A percentile compares a stretch with the other conserved stretches of the same genome.
These are phyloP conservation scores for Scarus forsteni DNA, from an alignment of 2,797 vertebrate genomes.

Conservation along the genomic window DNA sequence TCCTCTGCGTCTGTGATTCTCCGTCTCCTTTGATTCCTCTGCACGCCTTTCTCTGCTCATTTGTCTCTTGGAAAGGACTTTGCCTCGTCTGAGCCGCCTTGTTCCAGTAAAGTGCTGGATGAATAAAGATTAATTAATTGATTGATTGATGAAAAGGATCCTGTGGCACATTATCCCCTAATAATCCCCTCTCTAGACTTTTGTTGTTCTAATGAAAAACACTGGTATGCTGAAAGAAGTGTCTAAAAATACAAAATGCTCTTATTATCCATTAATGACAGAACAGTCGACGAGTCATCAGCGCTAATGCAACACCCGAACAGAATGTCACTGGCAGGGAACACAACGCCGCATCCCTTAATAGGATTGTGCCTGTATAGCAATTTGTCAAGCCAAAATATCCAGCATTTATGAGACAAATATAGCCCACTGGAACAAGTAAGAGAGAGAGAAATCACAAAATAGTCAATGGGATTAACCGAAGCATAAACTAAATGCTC, in stretches of 20 bases:
- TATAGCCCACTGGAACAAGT: conserved; percentile 78
- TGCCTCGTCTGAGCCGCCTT: conserved; percentile 2
- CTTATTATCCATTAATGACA: conserved; percentile 78
- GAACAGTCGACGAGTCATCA: conserved; percentile 65
- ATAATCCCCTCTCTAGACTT: conserved; percentile 49
- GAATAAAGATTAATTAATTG: conserved; percentile 73
- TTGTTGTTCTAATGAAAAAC: conserved; percentile 67
- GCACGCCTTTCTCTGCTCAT: conserved; percentile 23
- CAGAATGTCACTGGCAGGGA: conserved; percentile 77
- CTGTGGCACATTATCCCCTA: conserved; percentile 64
- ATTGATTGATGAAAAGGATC: conserved; percentile 75
- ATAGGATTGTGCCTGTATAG: conserved; percentile 80
- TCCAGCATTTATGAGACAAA: conserved; percentile 82
- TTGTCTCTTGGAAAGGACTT: conserved; percentile 43
- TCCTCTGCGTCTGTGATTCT: conserved; percentile 10
- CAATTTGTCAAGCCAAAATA: conserved; percentile 84
- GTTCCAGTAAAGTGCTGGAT: conserved; percentile 44
- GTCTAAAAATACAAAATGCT: conserved; percentile 74
- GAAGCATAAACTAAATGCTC: conserved; percentile 81
- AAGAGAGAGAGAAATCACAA: conserved; percentile 75
- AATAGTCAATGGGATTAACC: conserved; percentile 85
- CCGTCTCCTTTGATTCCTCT: conserved; percentile 8
- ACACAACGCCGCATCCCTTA: conserved; percentile 73
- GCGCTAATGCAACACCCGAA: conserved; percentile 73
- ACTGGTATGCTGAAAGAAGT: conserved; percentile 53